These are phyloP conservation scores for Rhinatrema bivittatum DNA, from an alignment of 2,797 vertebrate genomes.

Conservation along the genomic window DNA sequence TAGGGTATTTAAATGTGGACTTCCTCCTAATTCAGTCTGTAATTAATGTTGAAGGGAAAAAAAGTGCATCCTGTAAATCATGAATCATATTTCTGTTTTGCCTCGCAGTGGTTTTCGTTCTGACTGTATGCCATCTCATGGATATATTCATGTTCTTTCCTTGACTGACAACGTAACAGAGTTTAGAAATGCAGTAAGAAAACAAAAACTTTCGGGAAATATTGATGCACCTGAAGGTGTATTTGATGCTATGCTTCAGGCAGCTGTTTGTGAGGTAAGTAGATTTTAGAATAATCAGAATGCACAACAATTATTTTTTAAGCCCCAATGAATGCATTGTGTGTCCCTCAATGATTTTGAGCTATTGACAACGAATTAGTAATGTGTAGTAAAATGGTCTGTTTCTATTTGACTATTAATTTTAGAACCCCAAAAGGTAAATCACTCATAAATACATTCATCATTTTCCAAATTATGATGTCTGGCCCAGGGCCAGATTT, in stretches of 20 bases:
- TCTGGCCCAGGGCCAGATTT: too few relatives aligned
- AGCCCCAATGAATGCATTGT: not conserved
- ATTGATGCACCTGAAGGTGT: slow-evolving; percentile 94
- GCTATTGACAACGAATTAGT: not conserved
- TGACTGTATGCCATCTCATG: slow-evolving; percentile 86
- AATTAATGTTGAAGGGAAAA: too few relatives aligned
- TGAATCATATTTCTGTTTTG: too few relatives aligned
- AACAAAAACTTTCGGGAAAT: slow-evolving; percentile 91
- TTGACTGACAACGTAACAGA: slow-evolving; percentile 87
- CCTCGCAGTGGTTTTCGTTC: slow-evolving; percentile 81
- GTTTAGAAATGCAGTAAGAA: slow-evolving; percentile 82
- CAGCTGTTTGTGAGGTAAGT: slow-evolving; percentile 86
- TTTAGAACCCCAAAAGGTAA: too few relatives aligned
- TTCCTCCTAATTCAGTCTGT: too few relatives aligned
- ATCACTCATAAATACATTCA: too few relatives aligned
- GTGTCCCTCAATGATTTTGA: not conserved
- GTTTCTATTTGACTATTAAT: too few relatives aligned
- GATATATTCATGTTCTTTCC: slow-evolving; percentile 85
- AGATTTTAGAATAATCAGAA: not conserved
- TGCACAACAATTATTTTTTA: not conserved
- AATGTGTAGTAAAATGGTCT: too few relatives aligned
- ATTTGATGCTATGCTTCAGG: slow-evolving; percentile 94
- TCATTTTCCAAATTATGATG: too few relatives aligned
- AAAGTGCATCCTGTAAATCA: too few relatives aligned
- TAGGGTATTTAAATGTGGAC: too few relatives aligned